These are phyloP conservation scores for Tinea pellionella DNA, from an alignment of 2,888 invertebrate genomes.

Conservation along the genomic window DNA sequence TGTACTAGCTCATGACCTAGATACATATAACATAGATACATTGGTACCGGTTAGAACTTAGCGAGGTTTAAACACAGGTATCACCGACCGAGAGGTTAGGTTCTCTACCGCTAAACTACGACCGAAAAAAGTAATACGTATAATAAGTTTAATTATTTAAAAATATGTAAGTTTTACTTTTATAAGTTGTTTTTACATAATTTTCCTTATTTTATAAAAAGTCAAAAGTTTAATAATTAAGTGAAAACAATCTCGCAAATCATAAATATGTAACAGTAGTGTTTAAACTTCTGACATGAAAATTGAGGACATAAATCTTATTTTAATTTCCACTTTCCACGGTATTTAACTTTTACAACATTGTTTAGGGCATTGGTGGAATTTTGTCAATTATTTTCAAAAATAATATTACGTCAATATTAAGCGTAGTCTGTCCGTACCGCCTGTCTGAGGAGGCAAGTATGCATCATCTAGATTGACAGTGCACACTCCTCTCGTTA, in stretches of 20 bases:
- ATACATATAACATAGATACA: no score
- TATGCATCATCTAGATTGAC: no score
- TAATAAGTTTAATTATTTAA: not conserved
- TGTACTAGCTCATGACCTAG: no score
- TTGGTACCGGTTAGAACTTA: no score
- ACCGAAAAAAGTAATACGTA: no score
- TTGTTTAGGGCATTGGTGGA: not conserved
- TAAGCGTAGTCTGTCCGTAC: no score
- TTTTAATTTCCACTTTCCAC: slow-evolving; percentile 32
- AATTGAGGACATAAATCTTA: slow-evolving; percentile 47
- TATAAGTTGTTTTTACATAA: not conserved
- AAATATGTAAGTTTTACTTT: not conserved
- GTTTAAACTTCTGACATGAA: slow-evolving; percentile 26
- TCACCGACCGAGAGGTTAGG: no score
- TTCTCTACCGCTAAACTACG: no score
- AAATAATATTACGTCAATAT: no score
- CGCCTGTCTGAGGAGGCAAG: no score
- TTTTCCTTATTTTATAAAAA: not conserved
- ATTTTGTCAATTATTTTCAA: not conserved
- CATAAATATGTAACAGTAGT: slow-evolving; percentile 1
- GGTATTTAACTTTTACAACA: slow-evolving; percentile 9
- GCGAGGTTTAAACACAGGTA: no score
- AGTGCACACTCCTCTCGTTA: no score
- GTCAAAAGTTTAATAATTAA: not conserved
- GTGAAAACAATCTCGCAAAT: not conserved